Evolutionary conservation across 2,113 vertebrate genomes (phyloP).

Genomic region (Nesogale talazaci): DNA sequence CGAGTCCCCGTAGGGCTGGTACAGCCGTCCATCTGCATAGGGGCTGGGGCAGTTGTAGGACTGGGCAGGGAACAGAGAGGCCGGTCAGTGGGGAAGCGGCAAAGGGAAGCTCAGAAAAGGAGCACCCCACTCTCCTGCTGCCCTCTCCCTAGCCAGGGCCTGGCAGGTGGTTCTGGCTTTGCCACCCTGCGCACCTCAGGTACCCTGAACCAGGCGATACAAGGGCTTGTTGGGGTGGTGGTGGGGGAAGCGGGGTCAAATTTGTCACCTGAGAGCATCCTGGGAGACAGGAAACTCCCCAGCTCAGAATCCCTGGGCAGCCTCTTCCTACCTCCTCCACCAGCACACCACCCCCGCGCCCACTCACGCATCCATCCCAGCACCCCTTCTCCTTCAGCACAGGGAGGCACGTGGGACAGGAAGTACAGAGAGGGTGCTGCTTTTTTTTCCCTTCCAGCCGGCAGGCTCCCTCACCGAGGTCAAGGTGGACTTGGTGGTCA

Average conservation of each 20-base stretch:
- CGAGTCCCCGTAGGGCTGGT: slow-evolving; percentile 91
- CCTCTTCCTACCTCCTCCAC: not conserved
- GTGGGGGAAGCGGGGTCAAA: not conserved
- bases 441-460: not conserved
- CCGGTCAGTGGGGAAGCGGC: accelerated
- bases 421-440: not conserved
- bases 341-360: not conserved
- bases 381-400: not conserved
- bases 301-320: not conserved
- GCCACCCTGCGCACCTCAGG: not conserved
- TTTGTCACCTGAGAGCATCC: not conserved
- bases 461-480: slow-evolving; percentile 88
- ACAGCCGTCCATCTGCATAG: slow-evolving; percentile 90
- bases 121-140: not conserved
- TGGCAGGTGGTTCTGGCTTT: not conserved
- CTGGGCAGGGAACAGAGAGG: slow-evolving; percentile 78
- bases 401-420: not conserved
- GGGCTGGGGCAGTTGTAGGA: slow-evolving; percentile 90
- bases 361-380: too few species aligned
- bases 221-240: not conserved
- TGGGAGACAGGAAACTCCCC: not conserved
- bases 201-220: not conserved
- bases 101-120: not conserved
- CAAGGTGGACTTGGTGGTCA: slow-evolving; percentile 91
- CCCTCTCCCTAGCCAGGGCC: not conserved